Base-by-base conservation (phyloP, 1,140 invertebrate genomes). In the Solenopsis invicta region DNA sequence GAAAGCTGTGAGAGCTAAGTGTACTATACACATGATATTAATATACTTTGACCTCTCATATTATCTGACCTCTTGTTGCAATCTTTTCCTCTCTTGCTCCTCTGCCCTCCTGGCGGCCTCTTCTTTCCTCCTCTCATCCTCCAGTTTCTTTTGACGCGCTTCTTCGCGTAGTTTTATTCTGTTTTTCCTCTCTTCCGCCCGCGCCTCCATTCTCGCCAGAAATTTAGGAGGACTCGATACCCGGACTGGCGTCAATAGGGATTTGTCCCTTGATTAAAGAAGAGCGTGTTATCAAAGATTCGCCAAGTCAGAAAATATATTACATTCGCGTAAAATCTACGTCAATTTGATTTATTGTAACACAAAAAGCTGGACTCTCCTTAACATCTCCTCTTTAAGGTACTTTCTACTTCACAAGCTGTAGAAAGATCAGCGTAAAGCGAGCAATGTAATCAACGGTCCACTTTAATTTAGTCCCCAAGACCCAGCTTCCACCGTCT, bases 191-290 rank as follows among this genome's bases (percentile, higher is more conserved):
- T 85, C 92, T 71, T 92, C 89, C 10, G 93, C 93, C 12, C 94
- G 88, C 8, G 90, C 93, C 86, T 94, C 93, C 93, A 94, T 93
- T 56, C 91, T 90, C 0, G 80, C 62, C 0, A 94, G 59, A 75
- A 95, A 95, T 87, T 87, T 91, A 3, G 94, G 94, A 9, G 93
- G 91, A 88, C 89, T 93, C 18, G 90, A 87, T 13, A 92, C 72
- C 80, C 67, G 69, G 64, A 86, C 62, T 16, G 89, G 69, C 77
- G 59, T 29, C 52, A 34, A 89, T 48, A 78, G 4, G 56, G 29
- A 88, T 71, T 91, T 90, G 50, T 93, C 84, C 18, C 92, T 93
- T 16, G 41, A 61, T 61, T 61, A 48, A 72, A 34, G 12, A 62
- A 8, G 56, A 54, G 52, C 16, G n/a, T 24, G 37, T 34, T 54